Conservation (phyloP, 2,888 invertebrate genomes). For the Oeneis ivallda region DNA sequence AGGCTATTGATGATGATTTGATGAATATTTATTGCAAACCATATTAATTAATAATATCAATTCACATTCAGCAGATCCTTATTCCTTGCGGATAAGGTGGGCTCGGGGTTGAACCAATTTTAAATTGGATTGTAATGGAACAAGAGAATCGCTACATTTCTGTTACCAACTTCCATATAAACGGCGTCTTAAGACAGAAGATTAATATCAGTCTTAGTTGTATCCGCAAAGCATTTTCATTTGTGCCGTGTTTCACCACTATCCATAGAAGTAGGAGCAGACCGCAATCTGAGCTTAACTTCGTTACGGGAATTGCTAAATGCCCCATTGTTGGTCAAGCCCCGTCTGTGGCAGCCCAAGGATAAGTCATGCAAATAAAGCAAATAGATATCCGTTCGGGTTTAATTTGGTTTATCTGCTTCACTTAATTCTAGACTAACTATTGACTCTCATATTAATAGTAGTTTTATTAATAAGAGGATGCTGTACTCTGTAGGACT, state of each 20-base stretch:
- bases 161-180: not conserved
- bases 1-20: too few relatives aligned
- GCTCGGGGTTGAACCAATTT: too few relatives aligned
- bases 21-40: too few relatives aligned
- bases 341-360: constrained; percentile 49
- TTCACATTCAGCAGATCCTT: not conserved
- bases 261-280: constrained; percentile 55
- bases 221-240: constrained; percentile 42
- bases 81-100: not conserved
- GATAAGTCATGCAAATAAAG: constrained; percentile 55
- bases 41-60: too few relatives aligned
- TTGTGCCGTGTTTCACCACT: constrained; percentile 50
- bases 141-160: too few relatives aligned
- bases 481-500: too few relatives aligned
- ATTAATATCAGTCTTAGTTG: constrained; percentile 41
- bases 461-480: too few relatives aligned
- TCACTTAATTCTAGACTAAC: not conserved
- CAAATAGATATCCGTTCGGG: constrained; percentile 27
- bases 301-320: constrained; percentile 78
- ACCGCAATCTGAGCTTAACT: constrained; percentile 76
- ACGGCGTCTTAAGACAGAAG: not conserved
- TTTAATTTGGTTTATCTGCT: constrained; percentile 15
- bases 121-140: too few relatives aligned
- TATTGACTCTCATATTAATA: too few relatives aligned
- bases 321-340: constrained; percentile 73